Evolutionary conservation across 2,113 vertebrate species (phyloP), one percentile per base, ranked within the genome.

Genomic region (Octodon degus): DNA sequence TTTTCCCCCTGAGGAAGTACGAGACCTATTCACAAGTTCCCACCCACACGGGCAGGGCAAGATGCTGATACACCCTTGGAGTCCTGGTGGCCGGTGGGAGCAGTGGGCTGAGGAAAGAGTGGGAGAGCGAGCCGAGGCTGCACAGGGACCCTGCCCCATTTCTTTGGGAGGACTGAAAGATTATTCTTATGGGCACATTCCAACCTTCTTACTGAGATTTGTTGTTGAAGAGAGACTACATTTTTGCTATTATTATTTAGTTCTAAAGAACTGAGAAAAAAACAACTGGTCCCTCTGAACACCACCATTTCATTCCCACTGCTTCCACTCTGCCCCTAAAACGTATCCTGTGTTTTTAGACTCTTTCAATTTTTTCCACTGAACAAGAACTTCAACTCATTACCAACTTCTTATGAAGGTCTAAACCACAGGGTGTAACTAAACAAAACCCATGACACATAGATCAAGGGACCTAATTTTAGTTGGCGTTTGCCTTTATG

Each of bases 351-450:
- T 77, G 50, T 88, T 85, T 90, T 40, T 58, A 90, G 79, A 83
- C 60, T 84, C 34, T 55, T 82, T 82, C 74, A 4, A 1, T 32
- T 83, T 93, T 70, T 86, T 55, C 84, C 89, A 90, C 89, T 12
- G 40, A 94, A 55, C 47, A 79, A 96, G 90, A 90, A 95, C 72
- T 63, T 76, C 67, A 70, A 12, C 80, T 95, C 19, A 50, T 77
- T 58, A 60, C 50, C 80, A 91, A 22, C 84, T 94, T 94, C 76
- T 58, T 72, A 10, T 37, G n/a, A 95, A 90, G 81, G 25, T 37
- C 65, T 72, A 84, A 96, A 79, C 55, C 93, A 84, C 70, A 62
- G 50, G 50, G 24, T 43, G 14, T 65, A 79, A 92, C 67, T 93
- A 95, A 95, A 86, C 68, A 81, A 80, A 94, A 81, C 9, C 77